Base-by-base conservation (phyloP, 2,113 vertebrate genomes). In the Muntiacus muntjak region DNA sequence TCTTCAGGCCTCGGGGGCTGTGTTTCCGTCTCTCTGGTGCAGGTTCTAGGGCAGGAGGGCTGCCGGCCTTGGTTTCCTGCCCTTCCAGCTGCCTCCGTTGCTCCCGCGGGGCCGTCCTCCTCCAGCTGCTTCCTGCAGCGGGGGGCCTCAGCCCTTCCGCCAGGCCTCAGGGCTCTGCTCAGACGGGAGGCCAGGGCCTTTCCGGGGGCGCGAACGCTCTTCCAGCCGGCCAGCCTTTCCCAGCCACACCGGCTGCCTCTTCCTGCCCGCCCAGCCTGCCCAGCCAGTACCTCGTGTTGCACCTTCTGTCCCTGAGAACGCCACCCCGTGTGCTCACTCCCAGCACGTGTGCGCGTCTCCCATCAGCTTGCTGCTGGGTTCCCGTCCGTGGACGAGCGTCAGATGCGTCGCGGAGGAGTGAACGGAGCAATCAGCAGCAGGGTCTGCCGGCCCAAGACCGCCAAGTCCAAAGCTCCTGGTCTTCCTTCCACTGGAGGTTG, bases 321-420 rank as follows among this genome's bases (percentile, higher is more conserved):
- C 33, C 17, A 2, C 23, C 1, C n/a, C 17, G 50, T 26, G 25
- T 23, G 6, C 57, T 50, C 13, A 4, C 19, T 33, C 26, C 36
- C 4, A 6, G 28, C 3, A 4, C 0, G 17, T 7, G 3, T 33
- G 45, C 5, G 2, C 43, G 3, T 5, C 43, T 36, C 21, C 5
- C 26, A 0, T 15, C 14, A 4, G 16, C 74, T 33, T 0, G 9
- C 30, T 40, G 17, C 74, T 7, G 23, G 7, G 4, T 0, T 9
- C 36, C 19, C 30, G 26, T 71, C 45, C 47, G 14, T 12, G 6
- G 84, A 8, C 21, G 26, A 15, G 19, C 0, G 1, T 15, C 79
- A 6, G 43, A 21, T 14, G 8, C 3, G 0, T 16, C 1, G 16
- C 7, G 7, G 21, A 16, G 12, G 74, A 19, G 43, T 1, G 13